phyloP scores from a whole-genome alignment of 2,888 invertebrate species.

The Trachelus troglodyta region DNA sequence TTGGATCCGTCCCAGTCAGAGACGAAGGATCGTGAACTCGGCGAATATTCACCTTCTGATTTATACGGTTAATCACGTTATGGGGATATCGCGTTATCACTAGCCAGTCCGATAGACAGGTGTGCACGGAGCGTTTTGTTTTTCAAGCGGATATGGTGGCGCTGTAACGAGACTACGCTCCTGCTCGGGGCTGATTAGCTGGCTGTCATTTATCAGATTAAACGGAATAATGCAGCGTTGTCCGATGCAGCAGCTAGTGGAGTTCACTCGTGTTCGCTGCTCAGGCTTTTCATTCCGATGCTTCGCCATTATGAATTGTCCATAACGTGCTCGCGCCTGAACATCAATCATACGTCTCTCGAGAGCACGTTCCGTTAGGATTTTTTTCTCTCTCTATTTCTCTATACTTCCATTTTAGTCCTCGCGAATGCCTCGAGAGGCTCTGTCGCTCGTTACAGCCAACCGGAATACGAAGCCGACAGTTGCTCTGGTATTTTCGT shows the following conservation, averaged over 20 bases:
- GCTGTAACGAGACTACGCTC: neutral
- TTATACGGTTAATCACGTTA: neutral
- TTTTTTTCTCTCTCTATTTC: neutral
- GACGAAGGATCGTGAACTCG: neutral
- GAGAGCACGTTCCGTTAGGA: neutral
- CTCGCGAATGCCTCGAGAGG: neutral
- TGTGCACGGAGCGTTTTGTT: neutral
- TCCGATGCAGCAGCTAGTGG: neutral
- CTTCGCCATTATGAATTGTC: neutral
- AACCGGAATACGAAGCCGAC: neutral
- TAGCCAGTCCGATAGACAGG: neutral
- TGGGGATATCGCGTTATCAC: neutral
- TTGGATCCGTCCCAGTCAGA: neutral
- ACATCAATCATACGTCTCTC: neutral
- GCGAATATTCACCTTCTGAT: neutral
- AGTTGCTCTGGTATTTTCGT: neutral
- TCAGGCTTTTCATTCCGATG: neutral
- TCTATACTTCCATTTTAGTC: neutral
- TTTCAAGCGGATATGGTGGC: neutral
- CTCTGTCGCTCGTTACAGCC: neutral
- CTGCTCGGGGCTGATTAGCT: neutral
- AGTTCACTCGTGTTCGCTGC: neutral
- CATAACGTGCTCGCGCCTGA: neutral
- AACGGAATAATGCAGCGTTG: conserved; percentile 24
- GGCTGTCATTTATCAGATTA: conserved; percentile 33